Percentiles rank a stretch among this genome's conserved stretches.
Evolutionary conservation across 30 jellyfish, hydroid and myxozoan genomes (phyloP).

Genomic region (Nemopilema nomurai): DNA sequence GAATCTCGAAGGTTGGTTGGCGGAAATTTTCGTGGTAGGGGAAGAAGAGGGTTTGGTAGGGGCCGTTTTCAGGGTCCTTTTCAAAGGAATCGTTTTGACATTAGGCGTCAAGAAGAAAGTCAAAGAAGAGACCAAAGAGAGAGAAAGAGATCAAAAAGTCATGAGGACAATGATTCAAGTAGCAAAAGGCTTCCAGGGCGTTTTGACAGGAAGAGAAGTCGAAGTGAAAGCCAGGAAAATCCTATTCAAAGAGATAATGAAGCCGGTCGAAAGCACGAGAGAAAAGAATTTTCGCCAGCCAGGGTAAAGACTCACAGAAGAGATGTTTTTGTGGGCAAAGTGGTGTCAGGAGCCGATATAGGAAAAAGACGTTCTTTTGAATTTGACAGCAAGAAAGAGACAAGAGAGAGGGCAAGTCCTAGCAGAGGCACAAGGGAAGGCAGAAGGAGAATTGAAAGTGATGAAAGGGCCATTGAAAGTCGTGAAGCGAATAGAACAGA

Average conservation of each 20-base stretch:
- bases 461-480: constrained; percentile 1
- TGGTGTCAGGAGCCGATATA: background rate
- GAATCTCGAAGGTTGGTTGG: constrained; percentile 21
- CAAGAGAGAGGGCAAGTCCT: background rate
- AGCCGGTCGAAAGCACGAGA: background rate
- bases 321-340: background rate
- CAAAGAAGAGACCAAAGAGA: constrained; percentile 15
- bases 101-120: constrained; percentile 32
- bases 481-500: background rate
- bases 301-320: background rate
- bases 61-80: constrained; percentile 24
- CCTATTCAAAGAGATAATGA: background rate
- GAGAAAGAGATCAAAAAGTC: constrained; percentile 19
- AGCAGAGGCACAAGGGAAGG: constrained; percentile 22
- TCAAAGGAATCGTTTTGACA: constrained; percentile 7
- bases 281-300: background rate
- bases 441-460: background rate
- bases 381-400: background rate
- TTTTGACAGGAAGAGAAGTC: constrained; percentile 58
- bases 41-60: constrained; percentile 24
- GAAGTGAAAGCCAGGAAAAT: constrained; percentile 50
- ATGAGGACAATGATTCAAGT: background rate
- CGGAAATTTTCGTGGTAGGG: constrained; percentile 2
- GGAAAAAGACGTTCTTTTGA: background rate
- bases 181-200: constrained; percentile 59